These are phyloP conservation scores for Saccostrea cuccullata DNA, from an alignment of 1,140 invertebrate species.

Conservation along the genomic window DNA sequence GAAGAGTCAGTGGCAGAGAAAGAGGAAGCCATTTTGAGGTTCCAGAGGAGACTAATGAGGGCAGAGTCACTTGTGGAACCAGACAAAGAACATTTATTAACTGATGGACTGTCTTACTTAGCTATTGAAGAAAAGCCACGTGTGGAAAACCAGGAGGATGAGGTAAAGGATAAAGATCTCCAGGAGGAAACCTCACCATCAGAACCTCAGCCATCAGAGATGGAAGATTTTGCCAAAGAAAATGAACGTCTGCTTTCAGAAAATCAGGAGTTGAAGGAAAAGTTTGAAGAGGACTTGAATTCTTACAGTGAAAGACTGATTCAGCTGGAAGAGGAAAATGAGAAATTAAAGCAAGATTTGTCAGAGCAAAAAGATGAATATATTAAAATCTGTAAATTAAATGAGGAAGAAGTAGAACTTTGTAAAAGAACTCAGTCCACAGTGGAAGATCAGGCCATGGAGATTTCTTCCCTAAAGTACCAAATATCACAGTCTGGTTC, in stretches of 20 bases:
- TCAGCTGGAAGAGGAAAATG: constrained; percentile 1
- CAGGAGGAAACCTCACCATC: not conserved
- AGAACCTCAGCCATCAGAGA: not conserved
- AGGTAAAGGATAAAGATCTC: not conserved
- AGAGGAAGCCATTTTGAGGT: constrained; percentile 60
- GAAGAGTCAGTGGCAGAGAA: constrained; percentile 60
- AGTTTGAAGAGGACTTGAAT: constrained; percentile 38
- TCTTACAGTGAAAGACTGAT: not conserved
- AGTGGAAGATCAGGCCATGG: constrained; percentile 10
- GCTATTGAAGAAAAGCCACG: constrained; percentile 50
- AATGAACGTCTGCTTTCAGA: constrained; percentile 6
- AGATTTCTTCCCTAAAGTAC: not conserved
- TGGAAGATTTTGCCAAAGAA: not conserved
- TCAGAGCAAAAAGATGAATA: constrained; percentile 13
- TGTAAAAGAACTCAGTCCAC: not conserved
- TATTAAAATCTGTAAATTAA: not conserved
- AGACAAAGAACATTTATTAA: constrained; percentile 51
- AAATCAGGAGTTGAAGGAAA: constrained; percentile 27
- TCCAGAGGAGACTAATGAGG: constrained; percentile 56
- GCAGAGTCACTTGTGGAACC: constrained; percentile 58
- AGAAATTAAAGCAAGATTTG: not conserved
- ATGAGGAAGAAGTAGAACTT: constrained; percentile 29
- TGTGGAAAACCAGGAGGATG: constrained; percentile 62
- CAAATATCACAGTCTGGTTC: not conserved
- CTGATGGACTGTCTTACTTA: constrained; percentile 38